Evolutionary conservation across 2,797 vertebrate genomes (phyloP).

Genomic region (Pangasius larnaudii): DNA sequence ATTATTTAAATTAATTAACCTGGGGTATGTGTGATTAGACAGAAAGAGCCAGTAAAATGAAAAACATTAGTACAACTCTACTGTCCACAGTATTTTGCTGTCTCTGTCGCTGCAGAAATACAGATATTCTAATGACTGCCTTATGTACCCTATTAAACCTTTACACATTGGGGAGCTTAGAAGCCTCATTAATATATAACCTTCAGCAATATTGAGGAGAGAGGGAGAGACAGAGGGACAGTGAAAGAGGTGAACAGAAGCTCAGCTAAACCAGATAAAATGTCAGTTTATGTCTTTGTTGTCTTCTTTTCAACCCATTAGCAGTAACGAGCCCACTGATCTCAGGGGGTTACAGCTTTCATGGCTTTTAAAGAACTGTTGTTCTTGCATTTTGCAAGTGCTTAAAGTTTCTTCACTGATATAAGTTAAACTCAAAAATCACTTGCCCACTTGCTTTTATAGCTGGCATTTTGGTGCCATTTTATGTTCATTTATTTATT

Average conservation of each 20-base stretch:
- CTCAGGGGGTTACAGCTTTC: constrained; percentile 47
- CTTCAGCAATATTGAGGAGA: constrained; percentile 40
- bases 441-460: constrained; percentile 23
- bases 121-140: neutral
- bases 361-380: constrained; percentile 44
- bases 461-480: neutral
- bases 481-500: constrained; percentile 49
- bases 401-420: constrained; percentile 39
- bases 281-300: constrained; percentile 56
- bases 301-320: constrained; percentile 54
- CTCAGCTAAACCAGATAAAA: constrained; percentile 48
- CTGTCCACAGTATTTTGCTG: neutral
- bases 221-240: constrained; percentile 1
- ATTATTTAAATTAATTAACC: neutral
- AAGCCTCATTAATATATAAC: constrained; percentile 41
- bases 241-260: constrained; percentile 30
- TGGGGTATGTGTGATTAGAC: neutral
- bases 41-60: neutral
- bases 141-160: constrained; percentile 20
- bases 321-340: constrained; percentile 54
- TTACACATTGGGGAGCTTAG: constrained; percentile 26
- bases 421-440: constrained; percentile 36
- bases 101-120: neutral
- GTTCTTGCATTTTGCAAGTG: constrained; percentile 31
- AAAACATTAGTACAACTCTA: neutral